Conservation (phyloP, 2,113 vertebrate species). For the Heloderma charlesbogerti region DNA sequence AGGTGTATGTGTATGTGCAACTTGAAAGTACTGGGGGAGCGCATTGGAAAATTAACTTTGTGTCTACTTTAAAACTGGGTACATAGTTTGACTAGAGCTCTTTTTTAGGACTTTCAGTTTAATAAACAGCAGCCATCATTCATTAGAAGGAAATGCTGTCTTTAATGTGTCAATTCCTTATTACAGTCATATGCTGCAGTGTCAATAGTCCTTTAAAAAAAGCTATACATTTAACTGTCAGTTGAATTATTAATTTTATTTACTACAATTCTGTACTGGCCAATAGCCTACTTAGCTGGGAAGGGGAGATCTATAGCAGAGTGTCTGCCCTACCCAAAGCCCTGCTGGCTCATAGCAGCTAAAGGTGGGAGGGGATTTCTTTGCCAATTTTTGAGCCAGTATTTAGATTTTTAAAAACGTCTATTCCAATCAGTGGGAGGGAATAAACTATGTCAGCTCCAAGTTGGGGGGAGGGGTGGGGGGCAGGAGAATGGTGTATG, state of each 20-base stretch:
- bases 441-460: neutral
- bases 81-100: neutral
- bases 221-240: neutral
- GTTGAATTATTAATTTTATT: neutral
- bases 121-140: neutral
- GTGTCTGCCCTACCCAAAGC: neutral
- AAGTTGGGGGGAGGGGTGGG: neutral
- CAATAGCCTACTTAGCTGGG: no score
- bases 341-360: neutral
- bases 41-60: neutral
- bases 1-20: neutral
- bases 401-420: neutral
- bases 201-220: neutral
- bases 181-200: neutral
- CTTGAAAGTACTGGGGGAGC: neutral
- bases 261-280: neutral
- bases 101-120: neutral
- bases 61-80: neutral
- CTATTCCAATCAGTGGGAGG: neutral
- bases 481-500: no score
- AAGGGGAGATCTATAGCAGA: no score
- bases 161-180: neutral
- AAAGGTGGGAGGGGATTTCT: neutral
- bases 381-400: neutral
- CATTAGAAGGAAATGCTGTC: neutral